These are phyloP conservation scores for Drosophila mercatorum DNA, from an alignment of 2,888 invertebrate genomes.

Conservation along the genomic window DNA sequence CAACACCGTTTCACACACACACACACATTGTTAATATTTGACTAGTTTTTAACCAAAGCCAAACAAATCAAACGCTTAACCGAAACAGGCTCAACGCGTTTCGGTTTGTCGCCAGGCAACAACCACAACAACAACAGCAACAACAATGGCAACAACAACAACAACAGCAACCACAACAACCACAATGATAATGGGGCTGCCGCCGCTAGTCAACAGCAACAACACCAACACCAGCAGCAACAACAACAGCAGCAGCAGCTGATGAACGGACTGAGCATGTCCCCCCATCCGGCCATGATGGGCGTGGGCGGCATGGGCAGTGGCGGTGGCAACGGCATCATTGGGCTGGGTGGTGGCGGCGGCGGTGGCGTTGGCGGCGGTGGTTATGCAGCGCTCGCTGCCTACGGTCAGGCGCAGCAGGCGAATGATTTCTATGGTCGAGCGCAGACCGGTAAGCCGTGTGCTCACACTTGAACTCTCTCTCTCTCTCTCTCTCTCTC, in stretches of 20 bases:
- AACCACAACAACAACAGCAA: constrained; percentile 44
- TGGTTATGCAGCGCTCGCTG: constrained; percentile 70
- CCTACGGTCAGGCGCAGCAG: constrained; percentile 73
- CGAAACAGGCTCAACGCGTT: constrained; percentile 85
- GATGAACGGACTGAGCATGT: constrained; percentile 69
- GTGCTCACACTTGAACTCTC: constrained; percentile 56
- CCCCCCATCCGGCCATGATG: constrained; percentile 74
- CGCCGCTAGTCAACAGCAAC: constrained; percentile 56
- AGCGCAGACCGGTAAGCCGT: constrained; percentile 85
- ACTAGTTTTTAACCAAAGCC: constrained; percentile 66
- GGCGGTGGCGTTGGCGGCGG: constrained; percentile 44
- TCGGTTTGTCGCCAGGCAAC: constrained; percentile 76
- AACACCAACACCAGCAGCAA: constrained; percentile 66
- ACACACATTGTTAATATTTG: constrained; percentile 50
- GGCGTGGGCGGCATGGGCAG: constrained; percentile 66
- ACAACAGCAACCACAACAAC: constrained; percentile 44
- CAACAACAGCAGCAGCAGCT: constrained; percentile 70
- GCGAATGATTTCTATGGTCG: constrained; percentile 84
- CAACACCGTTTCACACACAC: constrained; percentile 37
- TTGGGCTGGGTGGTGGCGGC: constrained; percentile 79
- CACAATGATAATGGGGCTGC: constrained; percentile 64
- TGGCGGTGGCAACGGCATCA: constrained; percentile 73
- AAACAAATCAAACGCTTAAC: constrained; percentile 76
- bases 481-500: constrained; percentile 29
- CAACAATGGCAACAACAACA: constrained; percentile 30